Conservation (phyloP, 2,888 invertebrate genomes). For the Pedicia rivosa region DNA sequence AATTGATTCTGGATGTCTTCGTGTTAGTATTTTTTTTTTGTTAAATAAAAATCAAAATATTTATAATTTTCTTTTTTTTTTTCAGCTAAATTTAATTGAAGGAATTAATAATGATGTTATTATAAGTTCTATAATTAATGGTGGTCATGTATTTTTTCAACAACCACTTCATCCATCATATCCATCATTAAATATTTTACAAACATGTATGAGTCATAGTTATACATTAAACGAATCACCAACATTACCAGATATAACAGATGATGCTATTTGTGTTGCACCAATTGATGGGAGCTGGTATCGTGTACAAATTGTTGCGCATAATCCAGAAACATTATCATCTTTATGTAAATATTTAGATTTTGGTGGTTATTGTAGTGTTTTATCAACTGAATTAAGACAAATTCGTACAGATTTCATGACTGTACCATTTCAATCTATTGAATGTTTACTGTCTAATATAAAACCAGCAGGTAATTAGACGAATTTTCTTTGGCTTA, state of each 20-base stretch:
- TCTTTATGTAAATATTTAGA: constrained; percentile 83
- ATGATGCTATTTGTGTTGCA: constrained; percentile 78
- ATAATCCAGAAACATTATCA: constrained; percentile 49
- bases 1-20: constrained; percentile 28
- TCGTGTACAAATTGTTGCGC: constrained; percentile 62
- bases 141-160: constrained; percentile 86
- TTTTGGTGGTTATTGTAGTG: constrained; percentile 81
- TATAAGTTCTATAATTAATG: constrained; percentile 70
- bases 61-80: constrained; percentile 13
- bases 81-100: constrained; percentile 71
- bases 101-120: constrained; percentile 87
- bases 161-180: constrained; percentile 91
- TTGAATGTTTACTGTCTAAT: constrained; percentile 87
- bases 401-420: constrained; percentile 92
- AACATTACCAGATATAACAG: constrained; percentile 53
- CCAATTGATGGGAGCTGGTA: constrained; percentile 72
- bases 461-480: constrained; percentile 58
- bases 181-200: constrained; percentile 64
- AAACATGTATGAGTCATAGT: constrained; percentile 63
- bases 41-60: constrained; percentile 3
- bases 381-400: constrained; percentile 60
- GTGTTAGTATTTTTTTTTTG: constrained; percentile 23
- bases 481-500: background rate
- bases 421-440: constrained; percentile 91
- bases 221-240: constrained; percentile 71